phyloP scores from a whole-genome alignment of 2,797 vertebrate species.

The Saguinus oedipus region DNA sequence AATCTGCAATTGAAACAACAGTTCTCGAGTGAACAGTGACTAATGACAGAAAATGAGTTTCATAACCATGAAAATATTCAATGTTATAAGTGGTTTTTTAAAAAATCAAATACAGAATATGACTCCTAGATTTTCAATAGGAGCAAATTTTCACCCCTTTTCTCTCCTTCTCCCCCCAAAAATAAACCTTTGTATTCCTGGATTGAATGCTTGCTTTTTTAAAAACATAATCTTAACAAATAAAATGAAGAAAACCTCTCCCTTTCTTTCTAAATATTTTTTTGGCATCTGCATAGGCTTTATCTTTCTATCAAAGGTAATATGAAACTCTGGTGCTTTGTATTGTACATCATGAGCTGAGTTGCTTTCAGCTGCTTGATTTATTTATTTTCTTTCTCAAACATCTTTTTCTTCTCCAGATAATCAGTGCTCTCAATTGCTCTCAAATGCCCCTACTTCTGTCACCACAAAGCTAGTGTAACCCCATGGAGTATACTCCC shows the following conservation, averaged over 20 bases:
- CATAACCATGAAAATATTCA: constrained; percentile 37
- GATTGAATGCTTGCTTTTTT: constrained; percentile 42
- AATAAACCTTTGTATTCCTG: neutral
- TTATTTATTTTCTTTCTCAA: constrained; percentile 65
- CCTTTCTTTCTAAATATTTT: constrained; percentile 33
- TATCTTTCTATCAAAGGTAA: constrained; percentile 25
- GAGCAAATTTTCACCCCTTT: constrained; percentile 31
- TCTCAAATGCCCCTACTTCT: constrained; percentile 38
- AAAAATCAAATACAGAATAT: constrained; percentile 50
- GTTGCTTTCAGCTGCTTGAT: constrained; percentile 60
- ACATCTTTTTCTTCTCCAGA: constrained; percentile 52
- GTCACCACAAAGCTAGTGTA: neutral
- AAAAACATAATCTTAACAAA: constrained; percentile 1
- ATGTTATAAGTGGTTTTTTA: constrained; percentile 30
- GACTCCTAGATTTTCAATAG: constrained; percentile 55
- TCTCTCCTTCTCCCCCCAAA: neutral
- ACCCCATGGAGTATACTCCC: neutral
- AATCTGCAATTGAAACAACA: constrained; percentile 70
- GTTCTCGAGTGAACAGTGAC: constrained; percentile 51
- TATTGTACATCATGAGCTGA: constrained; percentile 48
- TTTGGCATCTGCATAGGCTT: neutral
- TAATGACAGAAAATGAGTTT: constrained; percentile 62
- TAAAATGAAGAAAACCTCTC: neutral
- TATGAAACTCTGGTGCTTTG: constrained; percentile 19
- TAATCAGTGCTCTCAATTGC: constrained; percentile 44